Conservation (phyloP, 2,888 invertebrate species). For the Lottia scabra region DNA sequence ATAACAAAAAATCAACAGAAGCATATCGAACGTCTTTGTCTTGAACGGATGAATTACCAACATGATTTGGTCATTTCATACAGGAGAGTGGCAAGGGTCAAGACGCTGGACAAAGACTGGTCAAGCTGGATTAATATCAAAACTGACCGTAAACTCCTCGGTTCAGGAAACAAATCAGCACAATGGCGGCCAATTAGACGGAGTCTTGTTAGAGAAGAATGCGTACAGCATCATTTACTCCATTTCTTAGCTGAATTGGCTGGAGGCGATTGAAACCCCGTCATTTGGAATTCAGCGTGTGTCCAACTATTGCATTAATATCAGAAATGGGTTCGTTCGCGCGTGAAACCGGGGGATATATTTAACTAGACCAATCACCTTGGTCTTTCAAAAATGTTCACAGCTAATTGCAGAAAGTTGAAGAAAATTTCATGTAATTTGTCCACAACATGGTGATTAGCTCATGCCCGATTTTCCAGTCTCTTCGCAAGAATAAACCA, state of each 20-base stretch:
- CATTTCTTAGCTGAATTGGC: neutral
- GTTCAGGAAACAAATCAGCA: neutral
- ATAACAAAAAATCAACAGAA: too few species aligned
- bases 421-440: constrained; percentile 2
- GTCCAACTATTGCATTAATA: neutral
- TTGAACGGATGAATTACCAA: too few species aligned
- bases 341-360: neutral
- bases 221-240: neutral
- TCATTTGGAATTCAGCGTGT: neutral
- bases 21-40: too few species aligned
- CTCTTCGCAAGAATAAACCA: too few species aligned
- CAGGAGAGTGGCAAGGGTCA: too few species aligned
- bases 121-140: too few species aligned
- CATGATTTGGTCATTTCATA: too few species aligned
- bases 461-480: too few species aligned
- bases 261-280: neutral
- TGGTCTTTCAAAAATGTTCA: neutral
- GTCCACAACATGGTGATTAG: too few species aligned
- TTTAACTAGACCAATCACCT: neutral
- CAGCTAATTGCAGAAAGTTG: constrained; percentile 4
- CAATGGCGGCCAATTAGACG: constrained; percentile 3
- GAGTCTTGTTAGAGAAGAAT: neutral
- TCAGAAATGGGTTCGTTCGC: neutral
- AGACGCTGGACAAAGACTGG: too few species aligned
- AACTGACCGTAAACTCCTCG: too few species aligned